Evolutionary conservation across 2,888 invertebrate genomes (phyloP).

Genomic region (Chaitophorus viminalis): DNA sequence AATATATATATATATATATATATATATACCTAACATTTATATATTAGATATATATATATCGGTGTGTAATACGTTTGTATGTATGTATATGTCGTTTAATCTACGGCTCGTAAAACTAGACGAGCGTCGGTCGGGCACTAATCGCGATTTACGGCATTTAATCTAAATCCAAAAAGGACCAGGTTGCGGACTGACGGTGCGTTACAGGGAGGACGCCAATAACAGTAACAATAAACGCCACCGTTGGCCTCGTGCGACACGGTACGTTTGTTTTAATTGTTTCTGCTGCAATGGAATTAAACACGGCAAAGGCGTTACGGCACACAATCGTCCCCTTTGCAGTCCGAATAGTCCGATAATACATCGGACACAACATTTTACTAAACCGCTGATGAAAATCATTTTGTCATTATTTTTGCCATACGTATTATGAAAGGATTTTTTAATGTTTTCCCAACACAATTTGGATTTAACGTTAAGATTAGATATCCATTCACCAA

Average conservation of each 20-base stretch:
- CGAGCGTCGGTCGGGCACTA: slow-evolving; percentile 41
- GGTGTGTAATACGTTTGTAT: background rate
- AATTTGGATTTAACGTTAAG: background rate
- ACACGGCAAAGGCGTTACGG: slow-evolving; percentile 56
- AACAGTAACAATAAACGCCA: slow-evolving; percentile 60
- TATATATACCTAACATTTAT: too few species aligned
- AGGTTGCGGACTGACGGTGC: background rate
- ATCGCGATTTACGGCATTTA: slow-evolving; percentile 60
- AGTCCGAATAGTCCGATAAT: too few species aligned
- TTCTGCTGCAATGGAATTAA: slow-evolving; percentile 50
- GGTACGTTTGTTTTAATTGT: slow-evolving; percentile 62
- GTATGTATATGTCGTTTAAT: slow-evolving; percentile 45
- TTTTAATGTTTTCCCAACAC: background rate
- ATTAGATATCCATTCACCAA: background rate
- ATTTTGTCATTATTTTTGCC: background rate
- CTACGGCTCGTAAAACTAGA: slow-evolving; percentile 59
- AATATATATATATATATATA: too few species aligned
- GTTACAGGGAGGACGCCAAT: slow-evolving; percentile 18
- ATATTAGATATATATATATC: too few species aligned
- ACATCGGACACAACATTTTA: background rate
- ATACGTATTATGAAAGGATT: background rate
- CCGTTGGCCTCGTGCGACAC: slow-evolving; percentile 8
- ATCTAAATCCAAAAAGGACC: slow-evolving; percentile 55
- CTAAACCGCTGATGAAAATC: background rate
- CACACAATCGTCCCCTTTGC: background rate